These are phyloP conservation scores for Dioctria linearis DNA, from an alignment of 2,888 invertebrate species.

Conservation along the genomic window DNA sequence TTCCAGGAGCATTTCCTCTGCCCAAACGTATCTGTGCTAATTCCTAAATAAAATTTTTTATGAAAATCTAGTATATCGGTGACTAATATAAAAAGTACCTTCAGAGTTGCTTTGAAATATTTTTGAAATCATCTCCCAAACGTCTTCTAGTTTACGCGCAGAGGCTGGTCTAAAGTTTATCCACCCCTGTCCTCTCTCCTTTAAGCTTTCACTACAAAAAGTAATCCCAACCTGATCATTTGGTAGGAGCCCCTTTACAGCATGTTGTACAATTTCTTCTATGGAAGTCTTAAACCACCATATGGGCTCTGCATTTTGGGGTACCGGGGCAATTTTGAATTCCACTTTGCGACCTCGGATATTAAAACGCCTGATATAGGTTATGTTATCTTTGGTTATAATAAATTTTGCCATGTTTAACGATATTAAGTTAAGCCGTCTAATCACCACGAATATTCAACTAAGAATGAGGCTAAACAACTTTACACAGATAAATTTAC, in stretches of 20 bases:
- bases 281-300: slow-evolving; percentile 47
- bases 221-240: slow-evolving; percentile 30
- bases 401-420: slow-evolving; percentile 16
- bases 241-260: slow-evolving; percentile 15
- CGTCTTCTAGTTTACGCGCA: slow-evolving; percentile 24
- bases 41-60: slow-evolving; percentile 10
- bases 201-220: slow-evolving; percentile 25
- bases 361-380: slow-evolving; percentile 28
- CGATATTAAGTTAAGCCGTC: neutral
- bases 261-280: slow-evolving; percentile 52
- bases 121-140: slow-evolving; percentile 35
- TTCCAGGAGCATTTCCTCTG: neutral
- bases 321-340: slow-evolving; percentile 55
- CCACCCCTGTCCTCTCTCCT: slow-evolving; percentile 28
- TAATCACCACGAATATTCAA: no score
- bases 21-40: slow-evolving; percentile 59
- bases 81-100: slow-evolving; percentile 7
- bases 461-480: no score
- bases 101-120: slow-evolving; percentile 41
- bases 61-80: neutral
- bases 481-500: no score
- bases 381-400: slow-evolving; percentile 5
- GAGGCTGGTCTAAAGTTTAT: slow-evolving; percentile 21
- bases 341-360: slow-evolving; percentile 16
- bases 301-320: slow-evolving; percentile 37